Evolutionary conservation across 2,797 vertebrate genomes (phyloP), one percentile per base, ranked within the genome.

Genomic region (Halcyon leucocephala): DNA sequence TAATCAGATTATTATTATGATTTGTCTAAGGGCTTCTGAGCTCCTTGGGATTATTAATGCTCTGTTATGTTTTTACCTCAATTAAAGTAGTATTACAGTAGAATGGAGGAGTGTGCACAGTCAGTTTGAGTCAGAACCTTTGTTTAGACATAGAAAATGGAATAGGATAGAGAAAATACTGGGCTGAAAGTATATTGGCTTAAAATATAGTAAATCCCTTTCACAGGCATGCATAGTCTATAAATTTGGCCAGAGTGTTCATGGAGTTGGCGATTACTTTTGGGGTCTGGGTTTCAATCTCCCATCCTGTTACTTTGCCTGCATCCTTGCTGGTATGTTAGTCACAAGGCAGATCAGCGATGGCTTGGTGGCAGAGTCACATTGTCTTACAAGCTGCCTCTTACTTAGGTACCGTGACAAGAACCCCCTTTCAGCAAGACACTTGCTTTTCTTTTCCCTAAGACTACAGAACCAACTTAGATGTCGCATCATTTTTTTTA

Each of bases 231-330:
- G 15, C 49, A 18, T 31, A 60, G 35, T 26, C 61, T 8, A 12
- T 37, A 33, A 29, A 29, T 86, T 71, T 91, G 58, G 28, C 52
- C 31, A 18, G 49, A 70, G 51, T 44, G 6, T 64, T 91, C 31
- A 11, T 1, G 4, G 21, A 64, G 41, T 54, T 78, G 42, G 46
- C 26, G 92, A 4, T 73, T 55, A 22, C 55, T 61, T 67, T 60
- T 51, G 72, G 29, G 49, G 19, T 55, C 35, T 15, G 64, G 11
- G 16, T 69, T 64, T 39, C 65, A 13, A 7, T 44, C 39, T 82
- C 35, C 29, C 1, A 0, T 52, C 51, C 52, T 10, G 6, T 54
- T 31, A 15, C 49, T 52, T 29, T 0, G 4, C 72, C 49, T 58
- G 48, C n/a, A 52, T 74, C 79, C 69, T 65, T 46, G 57, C 35